phyloP scores from a whole-genome alignment of 2,888 invertebrate genomes.

The Argyresthia albistria region DNA sequence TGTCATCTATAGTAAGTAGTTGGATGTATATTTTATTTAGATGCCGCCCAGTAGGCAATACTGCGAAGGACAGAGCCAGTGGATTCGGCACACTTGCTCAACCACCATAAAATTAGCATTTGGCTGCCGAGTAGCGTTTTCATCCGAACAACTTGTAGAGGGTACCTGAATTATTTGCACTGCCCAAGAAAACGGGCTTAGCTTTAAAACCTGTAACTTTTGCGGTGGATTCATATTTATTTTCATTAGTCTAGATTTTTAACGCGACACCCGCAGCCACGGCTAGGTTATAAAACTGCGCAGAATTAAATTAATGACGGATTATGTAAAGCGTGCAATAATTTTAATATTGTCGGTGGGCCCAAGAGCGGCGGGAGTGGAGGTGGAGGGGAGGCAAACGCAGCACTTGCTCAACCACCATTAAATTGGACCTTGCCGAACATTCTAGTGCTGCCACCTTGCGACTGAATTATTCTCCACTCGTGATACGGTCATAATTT shows the following conservation, averaged over 20 bases:
- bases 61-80: slow-evolving; percentile 57
- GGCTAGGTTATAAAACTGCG: slow-evolving; percentile 3
- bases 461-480: slow-evolving; percentile 35
- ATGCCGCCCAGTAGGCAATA: slow-evolving; percentile 59
- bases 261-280: slow-evolving; percentile 5
- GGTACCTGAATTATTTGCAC: slow-evolving; percentile 62
- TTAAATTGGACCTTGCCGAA: slow-evolving; percentile 62
- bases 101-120: slow-evolving; percentile 74
- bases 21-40: slow-evolving; percentile 55
- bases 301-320: slow-evolving; percentile 20
- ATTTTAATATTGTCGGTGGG: slow-evolving; percentile 42
- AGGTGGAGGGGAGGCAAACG: slow-evolving; percentile 27
- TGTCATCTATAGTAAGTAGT: slow-evolving; percentile 2
- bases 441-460: slow-evolving; percentile 16
- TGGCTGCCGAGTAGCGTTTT: slow-evolving; percentile 62
- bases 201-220: slow-evolving; percentile 20
- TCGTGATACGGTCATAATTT: slow-evolving; percentile 5
- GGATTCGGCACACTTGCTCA: slow-evolving; percentile 66
- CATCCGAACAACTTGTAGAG: slow-evolving; percentile 47
- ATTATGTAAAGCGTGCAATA: slow-evolving; percentile 17
- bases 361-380: slow-evolving; percentile 18
- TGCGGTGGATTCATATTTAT: slow-evolving; percentile 11
- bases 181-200: slow-evolving; percentile 29
- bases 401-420: slow-evolving; percentile 64
- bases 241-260: too few species aligned